These are phyloP conservation scores for Lithobates sylvaticus DNA, from an alignment of 2,797 vertebrate species.

Conservation along the genomic window DNA sequence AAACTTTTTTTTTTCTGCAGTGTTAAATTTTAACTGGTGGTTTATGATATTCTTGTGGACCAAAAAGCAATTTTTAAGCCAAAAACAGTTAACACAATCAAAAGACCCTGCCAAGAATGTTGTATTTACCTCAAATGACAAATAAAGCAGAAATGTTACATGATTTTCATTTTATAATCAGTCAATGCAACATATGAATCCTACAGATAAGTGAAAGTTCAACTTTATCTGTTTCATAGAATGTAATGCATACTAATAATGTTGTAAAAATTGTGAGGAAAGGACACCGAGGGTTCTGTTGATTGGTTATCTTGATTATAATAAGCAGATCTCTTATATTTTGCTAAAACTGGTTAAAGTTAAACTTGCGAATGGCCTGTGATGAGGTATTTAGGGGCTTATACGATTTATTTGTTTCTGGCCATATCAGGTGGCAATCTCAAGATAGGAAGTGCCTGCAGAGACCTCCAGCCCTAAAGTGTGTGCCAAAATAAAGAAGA, in stretches of 20 bases:
- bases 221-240: neutral
- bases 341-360: too few species aligned
- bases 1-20: neutral
- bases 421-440: too few species aligned
- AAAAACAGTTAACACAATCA: slow-evolving; percentile 15
- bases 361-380: too few species aligned
- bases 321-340: neutral
- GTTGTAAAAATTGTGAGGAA: neutral
- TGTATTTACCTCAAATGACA: neutral
- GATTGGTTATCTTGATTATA: neutral
- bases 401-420: too few species aligned
- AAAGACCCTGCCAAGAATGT: neutral
- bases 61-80: neutral
- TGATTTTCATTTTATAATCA: neutral
- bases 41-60: slow-evolving; percentile 5
- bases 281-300: neutral
- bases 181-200: neutral
- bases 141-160: neutral
- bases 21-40: slow-evolving; percentile 6
- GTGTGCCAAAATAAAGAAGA: too few species aligned
- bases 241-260: neutral
- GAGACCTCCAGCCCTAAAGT: too few species aligned
- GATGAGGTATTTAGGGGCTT: too few species aligned
- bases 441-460: too few species aligned
- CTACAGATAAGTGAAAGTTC: neutral